Base-by-base conservation (phyloP, 1,140 invertebrate species). In the Contarinia nasturtii region DNA sequence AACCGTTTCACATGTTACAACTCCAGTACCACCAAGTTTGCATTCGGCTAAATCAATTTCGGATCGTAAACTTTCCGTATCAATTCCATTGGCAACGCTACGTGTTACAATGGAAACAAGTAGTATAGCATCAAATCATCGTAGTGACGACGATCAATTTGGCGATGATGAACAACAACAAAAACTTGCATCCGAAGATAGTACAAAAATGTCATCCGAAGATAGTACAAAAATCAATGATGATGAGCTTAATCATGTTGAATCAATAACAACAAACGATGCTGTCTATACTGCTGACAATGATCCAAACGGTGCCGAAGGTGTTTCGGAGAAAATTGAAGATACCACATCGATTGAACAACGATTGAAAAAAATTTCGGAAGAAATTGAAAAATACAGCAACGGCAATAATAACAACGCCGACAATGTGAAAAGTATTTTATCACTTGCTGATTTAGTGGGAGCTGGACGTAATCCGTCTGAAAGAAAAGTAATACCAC, bases 371-470 rank as follows among this genome's bases (percentile, higher is more conserved):
- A 56, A 63, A 48, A 62, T 64, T 20, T 59, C 61, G 8, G 58
- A 64, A 48, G 58, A 61, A 47, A 56, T 63, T 45, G 58, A 63
- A 53, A 63, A 63, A 46, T 54, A 59, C 52, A 52, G 57, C 21
- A 43, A 38, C 34, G 34, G 33, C 15, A 44, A 49, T 14, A 42
- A 44, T 18, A 44, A 47, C 18, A 45, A 22, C 45, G 61, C 60
- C 44, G 44, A 60, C 2, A 57, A 54, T 8, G 59, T 56, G 1
- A 59, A 64, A 33, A 60, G 58, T 10, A 63, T 62, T 27, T 51
- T 64, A 5, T 64, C 61, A 8, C 51, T 64, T 4, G 61, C 60
- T 42, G 61, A 64, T 49, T 54, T 64, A 18, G 61, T 64, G 48
- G 57, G 59, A 46, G 63, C 61, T 12, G 33, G 63, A 44, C 55